A percentile compares a stretch with the other conserved stretches of the same genome.
phyloP scores from a whole-genome alignment of 2,888 invertebrate genomes.

The Trachelus stipa region DNA sequence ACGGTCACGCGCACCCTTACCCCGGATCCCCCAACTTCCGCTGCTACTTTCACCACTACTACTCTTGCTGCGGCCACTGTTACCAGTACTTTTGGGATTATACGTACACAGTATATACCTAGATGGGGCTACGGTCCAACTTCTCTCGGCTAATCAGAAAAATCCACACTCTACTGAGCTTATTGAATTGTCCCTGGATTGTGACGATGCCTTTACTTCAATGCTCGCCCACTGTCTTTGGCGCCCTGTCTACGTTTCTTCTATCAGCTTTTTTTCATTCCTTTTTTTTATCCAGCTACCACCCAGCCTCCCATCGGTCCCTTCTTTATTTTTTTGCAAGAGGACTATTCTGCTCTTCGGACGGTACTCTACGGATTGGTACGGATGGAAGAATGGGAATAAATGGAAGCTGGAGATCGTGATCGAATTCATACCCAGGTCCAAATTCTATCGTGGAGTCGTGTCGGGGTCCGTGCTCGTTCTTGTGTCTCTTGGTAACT shows the following conservation, averaged over 20 bases:
- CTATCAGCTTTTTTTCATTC: constrained; percentile 2
- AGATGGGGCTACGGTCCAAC: constrained; percentile 42
- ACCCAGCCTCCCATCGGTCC: not conserved
- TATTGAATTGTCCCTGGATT: constrained; percentile 56
- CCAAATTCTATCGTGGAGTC: not conserved
- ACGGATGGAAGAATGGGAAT: not conserved
- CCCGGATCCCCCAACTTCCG: not conserved
- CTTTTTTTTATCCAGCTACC: not conserved
- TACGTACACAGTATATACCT: not conserved
- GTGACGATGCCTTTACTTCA: constrained; percentile 7
- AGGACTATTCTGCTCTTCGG: not conserved
- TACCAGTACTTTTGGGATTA: not conserved
- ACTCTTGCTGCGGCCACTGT: not conserved
- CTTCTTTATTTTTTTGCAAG: not conserved
- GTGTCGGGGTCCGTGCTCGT: not conserved
- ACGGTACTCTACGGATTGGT: not conserved
- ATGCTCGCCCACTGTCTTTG: constrained; percentile 7
- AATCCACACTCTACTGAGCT: constrained; percentile 59
- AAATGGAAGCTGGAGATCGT: not conserved
- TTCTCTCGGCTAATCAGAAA: constrained; percentile 62
- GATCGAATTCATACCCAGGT: not conserved
- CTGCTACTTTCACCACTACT: not conserved
- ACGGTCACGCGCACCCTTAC: constrained; percentile 57
- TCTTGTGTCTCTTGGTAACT: not conserved
- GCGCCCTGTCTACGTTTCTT: constrained; percentile 18